Base-by-base conservation (phyloP, 2,888 invertebrate species). In the Polymixis flavicincta region DNA sequence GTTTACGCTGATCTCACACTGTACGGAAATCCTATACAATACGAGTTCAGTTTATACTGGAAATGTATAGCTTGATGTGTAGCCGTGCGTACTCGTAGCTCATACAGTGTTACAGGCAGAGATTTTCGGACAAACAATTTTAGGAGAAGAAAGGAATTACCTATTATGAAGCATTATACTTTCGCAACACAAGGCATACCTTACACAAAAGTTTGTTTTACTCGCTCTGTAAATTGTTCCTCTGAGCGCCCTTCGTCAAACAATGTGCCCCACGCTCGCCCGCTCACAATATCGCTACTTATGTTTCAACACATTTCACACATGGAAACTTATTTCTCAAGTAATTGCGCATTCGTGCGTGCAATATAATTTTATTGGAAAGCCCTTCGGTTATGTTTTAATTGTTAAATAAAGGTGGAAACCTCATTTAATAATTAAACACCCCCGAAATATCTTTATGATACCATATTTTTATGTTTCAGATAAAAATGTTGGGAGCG, bases 291-390 rank as follows among this genome's bases (percentile, higher is more conserved):
- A 52, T 19, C 14, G 13, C n/a, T 59, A 69, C 78, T 70, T 85
- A 71, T 82, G 79, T 86, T 79, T 75, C 66, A 54, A 45, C 32
- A 68, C n/a, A 60, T 66, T 78, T 75, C 71, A 63, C 78, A 71
- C 67, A 75, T 54, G 54, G 45, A 54, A 78, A 78, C 70, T 70
- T 81, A 80, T 80, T 83, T 76, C 71, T 66, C 68, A 63, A 70
- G 80, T 82, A 85, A 82, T 85, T 79, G 78, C 76, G 65, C 64
- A 78, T 71, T 75, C 79, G 79, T 75, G 77, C 64, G 75, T 57
- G 78, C 66, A 71, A 80, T 87, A 88, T 79, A 84, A 82, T 87
- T 85, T 85, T 85, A 85, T 86, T 79, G 76, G 69, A 72, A 83
- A 84, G 76, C 84, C 85, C 83, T 80, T 68, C 64, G 79, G 85